These are phyloP conservation scores for Cherax destructor DNA, from an alignment of 1,140 invertebrate genomes.

Conservation along the genomic window DNA sequence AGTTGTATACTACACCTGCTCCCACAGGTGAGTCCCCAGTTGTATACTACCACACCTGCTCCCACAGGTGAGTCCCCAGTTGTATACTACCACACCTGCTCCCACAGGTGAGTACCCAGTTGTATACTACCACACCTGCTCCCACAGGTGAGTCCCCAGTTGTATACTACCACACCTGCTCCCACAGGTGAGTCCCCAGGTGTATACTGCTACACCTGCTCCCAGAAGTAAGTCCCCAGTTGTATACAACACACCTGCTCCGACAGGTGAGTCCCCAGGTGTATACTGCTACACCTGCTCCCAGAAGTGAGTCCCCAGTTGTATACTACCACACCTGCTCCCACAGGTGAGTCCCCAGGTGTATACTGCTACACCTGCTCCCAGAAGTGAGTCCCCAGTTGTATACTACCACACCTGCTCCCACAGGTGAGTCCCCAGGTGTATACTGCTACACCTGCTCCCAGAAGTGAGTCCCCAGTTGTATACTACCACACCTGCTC, in stretches of 20 bases:
- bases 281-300: no score
- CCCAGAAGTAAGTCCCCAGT: neutral
- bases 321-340: no score
- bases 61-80: neutral
- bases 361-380: neutral
- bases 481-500: no score
- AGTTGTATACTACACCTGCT: neutral
- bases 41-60: no score
- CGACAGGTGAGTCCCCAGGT: neutral
- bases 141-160: neutral
- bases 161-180: neutral
- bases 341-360: no score
- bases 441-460: no score
- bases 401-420: neutral
- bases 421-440: neutral
- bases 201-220: neutral
- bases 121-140: no score
- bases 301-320: neutral
- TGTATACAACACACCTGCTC: no score
- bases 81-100: slow-evolving; percentile 1
- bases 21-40: neutral
- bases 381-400: neutral
- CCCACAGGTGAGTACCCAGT: neutral
- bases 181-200: neutral
- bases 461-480: no score